Base-by-base conservation (phyloP, 2,888 invertebrate genomes). In the Folsomia manolachei region DNA sequence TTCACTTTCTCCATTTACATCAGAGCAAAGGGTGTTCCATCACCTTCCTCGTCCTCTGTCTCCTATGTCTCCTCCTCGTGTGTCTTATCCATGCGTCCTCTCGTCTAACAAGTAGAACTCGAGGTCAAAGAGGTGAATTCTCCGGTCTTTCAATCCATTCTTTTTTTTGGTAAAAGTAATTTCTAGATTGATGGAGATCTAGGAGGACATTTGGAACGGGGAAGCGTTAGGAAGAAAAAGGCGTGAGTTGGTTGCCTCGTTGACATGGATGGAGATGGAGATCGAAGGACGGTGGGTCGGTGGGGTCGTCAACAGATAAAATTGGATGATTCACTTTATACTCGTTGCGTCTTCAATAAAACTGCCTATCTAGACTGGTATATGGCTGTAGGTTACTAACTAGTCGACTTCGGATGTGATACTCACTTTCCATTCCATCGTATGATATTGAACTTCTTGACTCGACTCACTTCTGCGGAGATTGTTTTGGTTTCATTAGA, bases 1-100 rank as follows among this genome's bases (percentile, higher is more conserved):
- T 26, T 66, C 52, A 66, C 65, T 66, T 66, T 66, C 65, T 66
- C 65, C 51, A 64, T 64, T 64, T 64, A 64, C 27, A 64, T 64
- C 27, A n/a, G 26, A 27, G 64, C 7, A 21, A 27, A 19, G 26
- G 64, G 27, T 64, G 64, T 64, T 64, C 64, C 64, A 64, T 64
- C 64, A 64, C 64, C 64, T n/a, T n/a, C n/a, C n/a, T 64, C 64
- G 27, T 39, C 64, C 27, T 64, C n/a, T n/a, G n/a, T n/a, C n/a
- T n/a, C n/a, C n/a, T n/a, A 4, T 26, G 27, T 64, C 26, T 64
- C 23, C 25, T 66, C 23, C 27, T 66, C 65, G 51, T 66, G 51
- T 66, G 65, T 66, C 65, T 66, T 66, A 27, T 19, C n/a, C 52
- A 19, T 18, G 52, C 23, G 65, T 66, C 65, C 27, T 27, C 64